Conservation (phyloP, 2,888 invertebrate genomes). For the Cephus rjabovi region DNA sequence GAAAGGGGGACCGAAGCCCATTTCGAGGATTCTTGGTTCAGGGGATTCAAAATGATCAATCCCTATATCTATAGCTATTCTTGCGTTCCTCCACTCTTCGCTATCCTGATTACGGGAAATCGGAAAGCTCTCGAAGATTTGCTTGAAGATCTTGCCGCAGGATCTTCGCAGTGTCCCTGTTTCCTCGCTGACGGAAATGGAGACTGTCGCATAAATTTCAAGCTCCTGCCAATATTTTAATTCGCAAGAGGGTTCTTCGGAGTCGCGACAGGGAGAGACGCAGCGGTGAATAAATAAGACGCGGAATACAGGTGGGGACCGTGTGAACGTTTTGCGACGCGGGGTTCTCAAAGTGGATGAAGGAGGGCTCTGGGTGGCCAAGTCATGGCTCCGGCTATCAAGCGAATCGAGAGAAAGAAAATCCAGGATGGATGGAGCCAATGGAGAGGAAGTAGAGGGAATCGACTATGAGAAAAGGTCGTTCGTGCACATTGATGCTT, state of each 20-base stretch:
- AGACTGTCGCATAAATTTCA: background rate
- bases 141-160: too few species aligned
- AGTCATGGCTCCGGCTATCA: background rate
- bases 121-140: background rate
- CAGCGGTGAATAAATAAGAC: background rate
- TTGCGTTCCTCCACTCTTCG: background rate
- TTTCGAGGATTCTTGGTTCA: background rate
- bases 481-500: conserved; percentile 39
- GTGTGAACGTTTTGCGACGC: background rate
- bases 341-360: background rate
- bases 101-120: background rate
- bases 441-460: background rate
- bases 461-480: conserved; percentile 1
- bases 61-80: background rate
- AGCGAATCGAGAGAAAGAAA: background rate
- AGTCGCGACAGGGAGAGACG: background rate
- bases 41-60: background rate
- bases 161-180: background rate
- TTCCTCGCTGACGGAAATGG: background rate
- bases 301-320: background rate
- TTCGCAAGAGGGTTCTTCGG: background rate
- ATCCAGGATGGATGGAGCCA: background rate
- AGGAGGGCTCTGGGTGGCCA: background rate
- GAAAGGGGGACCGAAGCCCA: background rate
- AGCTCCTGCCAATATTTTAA: background rate